phyloP scores from a whole-genome alignment of 2,888 invertebrate species.

The Bursaphelenchus okinawaensis region DNA sequence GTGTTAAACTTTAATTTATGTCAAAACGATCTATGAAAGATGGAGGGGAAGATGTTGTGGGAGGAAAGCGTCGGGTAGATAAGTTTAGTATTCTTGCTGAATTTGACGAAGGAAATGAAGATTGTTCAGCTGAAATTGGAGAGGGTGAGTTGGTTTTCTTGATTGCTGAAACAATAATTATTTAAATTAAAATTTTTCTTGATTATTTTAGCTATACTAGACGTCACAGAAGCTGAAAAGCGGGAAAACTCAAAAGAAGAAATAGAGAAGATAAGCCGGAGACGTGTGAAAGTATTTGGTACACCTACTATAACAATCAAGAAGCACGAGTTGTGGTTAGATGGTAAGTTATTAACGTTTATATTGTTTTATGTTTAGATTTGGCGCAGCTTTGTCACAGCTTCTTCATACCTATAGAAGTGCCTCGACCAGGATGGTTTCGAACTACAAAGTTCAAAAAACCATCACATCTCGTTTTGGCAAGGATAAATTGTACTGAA shows the following conservation, averaged over 20 bases:
- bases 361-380: conserved; percentile 2
- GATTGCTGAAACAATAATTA: too few relatives aligned
- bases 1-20: too few relatives aligned
- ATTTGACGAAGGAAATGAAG: conserved; percentile 5
- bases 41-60: neutral
- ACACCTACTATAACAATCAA: neutral
- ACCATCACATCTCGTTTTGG: conserved; percentile 36
- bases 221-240: neutral
- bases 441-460: conserved; percentile 17
- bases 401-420: neutral
- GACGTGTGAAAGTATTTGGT: neutral
- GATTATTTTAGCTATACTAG: neutral
- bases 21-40: neutral
- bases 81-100: neutral
- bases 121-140: neutral
- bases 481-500: conserved; percentile 38
- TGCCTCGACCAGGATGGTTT: conserved; percentile 11
- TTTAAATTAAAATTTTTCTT: too few relatives aligned
- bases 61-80: neutral
- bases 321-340: neutral
- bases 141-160: neutral
- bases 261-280: neutral
- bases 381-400: conserved; percentile 6
- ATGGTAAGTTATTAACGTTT: neutral
- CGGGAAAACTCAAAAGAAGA: neutral